Conservation (phyloP, 2,113 vertebrate genomes). For the Brienomyrus brachyistius region DNA sequence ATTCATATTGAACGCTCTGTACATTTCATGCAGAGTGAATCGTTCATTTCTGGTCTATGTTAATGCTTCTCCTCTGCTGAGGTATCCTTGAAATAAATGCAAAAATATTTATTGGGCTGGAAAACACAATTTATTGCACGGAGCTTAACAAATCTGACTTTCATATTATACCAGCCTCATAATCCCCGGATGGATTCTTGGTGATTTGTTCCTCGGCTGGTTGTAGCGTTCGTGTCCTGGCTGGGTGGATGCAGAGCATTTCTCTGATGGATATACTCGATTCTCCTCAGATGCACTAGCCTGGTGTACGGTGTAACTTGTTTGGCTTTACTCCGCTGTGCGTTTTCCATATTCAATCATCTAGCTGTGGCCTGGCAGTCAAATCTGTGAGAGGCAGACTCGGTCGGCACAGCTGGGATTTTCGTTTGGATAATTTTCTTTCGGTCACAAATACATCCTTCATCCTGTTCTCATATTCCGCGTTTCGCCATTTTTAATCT, state of each 20-base stretch:
- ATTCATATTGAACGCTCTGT: background rate
- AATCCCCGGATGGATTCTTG: background rate
- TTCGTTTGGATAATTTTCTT: background rate
- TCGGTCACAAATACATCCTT: background rate
- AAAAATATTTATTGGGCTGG: background rate
- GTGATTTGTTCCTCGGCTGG: background rate
- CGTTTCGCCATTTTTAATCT: background rate
- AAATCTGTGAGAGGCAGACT: background rate
- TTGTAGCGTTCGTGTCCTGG: background rate
- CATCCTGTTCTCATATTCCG: background rate
- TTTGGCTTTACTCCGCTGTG: background rate
- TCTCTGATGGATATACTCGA: background rate
- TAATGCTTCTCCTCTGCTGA: background rate
- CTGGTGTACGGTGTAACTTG: background rate
- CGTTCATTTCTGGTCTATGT: background rate
- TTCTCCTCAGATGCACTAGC: background rate
- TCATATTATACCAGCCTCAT: slow-evolving; percentile 2
- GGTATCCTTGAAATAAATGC: slow-evolving; percentile 1
- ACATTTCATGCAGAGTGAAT: background rate
- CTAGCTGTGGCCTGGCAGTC: background rate
- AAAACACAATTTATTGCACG: background rate
- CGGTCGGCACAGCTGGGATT: background rate
- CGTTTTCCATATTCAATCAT: background rate
- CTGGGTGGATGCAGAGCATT: background rate
- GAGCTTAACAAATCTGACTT: slow-evolving; percentile 4